Evolutionary conservation across 2,797 vertebrate species (phyloP), one percentile per base, ranked within the genome.

Genomic region (Onychomys leucogaster): DNA sequence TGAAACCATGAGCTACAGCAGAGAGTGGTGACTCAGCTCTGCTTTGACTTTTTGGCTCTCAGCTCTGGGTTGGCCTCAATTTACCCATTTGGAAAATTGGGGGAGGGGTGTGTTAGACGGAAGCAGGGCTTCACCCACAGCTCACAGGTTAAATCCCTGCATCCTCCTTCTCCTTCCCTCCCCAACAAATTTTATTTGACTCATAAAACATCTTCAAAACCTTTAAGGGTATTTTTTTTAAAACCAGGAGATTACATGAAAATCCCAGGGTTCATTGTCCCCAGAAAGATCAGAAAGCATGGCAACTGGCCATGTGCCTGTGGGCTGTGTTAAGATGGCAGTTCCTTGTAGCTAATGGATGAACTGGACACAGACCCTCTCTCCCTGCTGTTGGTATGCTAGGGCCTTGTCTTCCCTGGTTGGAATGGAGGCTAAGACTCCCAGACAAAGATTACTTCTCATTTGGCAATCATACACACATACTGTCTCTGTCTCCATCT

Each of bases 221-320:
- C 19, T 77, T 85, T 63, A 91, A 82, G 12, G 7, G 2, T 90
- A 8, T 29, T 32, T 61, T 94, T 92, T 78, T 52, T 55, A 16
- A 90, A 89, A 82, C 88, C 85, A 86, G 63, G 75, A 81, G 69
- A 46, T 90, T 86, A 80, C 8, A 43, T 84, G 93, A 92, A 94
- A 80, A 75, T 81, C 73, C 83, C n/a, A 57, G 52, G 61, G 92
- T 78, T 80, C n/a, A 82, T 27, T 92, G 90, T 89, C 82, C 73
- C 76, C 23, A 63, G 92, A n/a, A 86, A 83, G 25, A 75, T 80
- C 17, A 52, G 89, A 78, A 84, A 78, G 75, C 12, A n/a, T 75
- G 29, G 49, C 12, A n/a, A 23, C 8, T 67, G 87, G 81, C 17
- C 5, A 3, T 3, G 43, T 55, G 27, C 43, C 90, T 43, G 25